Percentiles rank a stretch among this genome's conserved stretches.
Evolutionary conservation across 30 jellyfish, hydroid and myxozoan genomes (phyloP).

Genomic region (Mastigias papua): DNA sequence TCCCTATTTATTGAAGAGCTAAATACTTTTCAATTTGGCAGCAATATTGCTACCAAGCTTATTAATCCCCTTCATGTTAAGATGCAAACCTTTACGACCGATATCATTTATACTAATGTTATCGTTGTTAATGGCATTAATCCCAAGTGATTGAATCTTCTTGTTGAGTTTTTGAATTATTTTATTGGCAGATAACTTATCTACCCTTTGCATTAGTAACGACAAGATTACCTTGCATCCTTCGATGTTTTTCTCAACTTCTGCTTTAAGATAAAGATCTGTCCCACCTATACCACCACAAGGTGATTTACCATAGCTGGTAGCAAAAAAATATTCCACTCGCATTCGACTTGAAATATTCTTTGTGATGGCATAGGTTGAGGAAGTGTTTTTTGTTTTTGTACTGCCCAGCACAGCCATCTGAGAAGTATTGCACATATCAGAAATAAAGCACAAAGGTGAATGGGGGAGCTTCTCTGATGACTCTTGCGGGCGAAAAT

Average conservation of each 20-base stretch:
- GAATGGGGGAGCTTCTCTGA: neutral
- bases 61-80: too few relatives aligned
- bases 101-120: too few relatives aligned
- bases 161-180: neutral
- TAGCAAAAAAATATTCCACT: constrained; percentile 78
- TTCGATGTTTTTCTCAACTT: neutral
- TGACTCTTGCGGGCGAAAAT: constrained; percentile 4
- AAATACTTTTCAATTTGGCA: too few relatives aligned
- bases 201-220: neutral
- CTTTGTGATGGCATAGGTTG: constrained; percentile 67
- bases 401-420: constrained; percentile 79
- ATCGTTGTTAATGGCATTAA: neutral
- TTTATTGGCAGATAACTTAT: neutral
- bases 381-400: constrained; percentile 1
- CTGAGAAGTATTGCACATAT: constrained; percentile 68
- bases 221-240: neutral
- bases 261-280: constrained; percentile 9
- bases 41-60: too few relatives aligned
- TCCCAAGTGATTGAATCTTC: neutral
- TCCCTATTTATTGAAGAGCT: too few relatives aligned
- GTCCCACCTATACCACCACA: constrained; percentile 88
- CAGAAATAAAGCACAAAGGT: constrained; percentile 76
- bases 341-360: constrained; percentile 67
- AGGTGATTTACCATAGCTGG: constrained; percentile 85
- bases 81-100: too few relatives aligned